Conservation (phyloP, 2,888 invertebrate genomes). For the Hipparchia sbordonii region DNA sequence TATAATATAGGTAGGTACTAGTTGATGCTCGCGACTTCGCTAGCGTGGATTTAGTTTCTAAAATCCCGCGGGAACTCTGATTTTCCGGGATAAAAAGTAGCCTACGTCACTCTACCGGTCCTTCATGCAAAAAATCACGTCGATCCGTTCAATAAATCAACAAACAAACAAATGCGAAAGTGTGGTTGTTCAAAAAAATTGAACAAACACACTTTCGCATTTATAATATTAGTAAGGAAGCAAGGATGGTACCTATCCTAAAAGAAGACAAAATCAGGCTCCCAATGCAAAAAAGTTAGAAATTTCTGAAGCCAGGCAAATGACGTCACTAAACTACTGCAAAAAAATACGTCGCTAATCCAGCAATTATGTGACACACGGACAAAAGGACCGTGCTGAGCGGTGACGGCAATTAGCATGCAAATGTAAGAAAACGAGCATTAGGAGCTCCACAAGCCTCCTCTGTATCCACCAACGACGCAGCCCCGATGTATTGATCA, state of each 20-base stretch:
- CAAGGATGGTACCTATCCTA: background rate
- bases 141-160: too few species aligned
- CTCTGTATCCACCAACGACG: slow-evolving; percentile 50
- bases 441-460: slow-evolving; percentile 51
- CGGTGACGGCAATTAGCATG: slow-evolving; percentile 77
- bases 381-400: slow-evolving; percentile 66
- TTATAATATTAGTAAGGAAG: too few species aligned
- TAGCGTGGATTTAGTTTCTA: too few species aligned
- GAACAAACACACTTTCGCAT: too few species aligned
- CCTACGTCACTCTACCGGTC: too few species aligned
- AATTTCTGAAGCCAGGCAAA: slow-evolving; percentile 26
- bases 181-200: too few species aligned
- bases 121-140: too few species aligned
- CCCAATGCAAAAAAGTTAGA: slow-evolving; percentile 12
- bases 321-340: slow-evolving; percentile 31
- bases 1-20: too few species aligned
- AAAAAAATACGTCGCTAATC: slow-evolving; percentile 58
- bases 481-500: slow-evolving; percentile 75
- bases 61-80: too few species aligned
- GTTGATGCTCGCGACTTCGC: too few species aligned
- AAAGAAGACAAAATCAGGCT: background rate
- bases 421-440: slow-evolving; percentile 82
- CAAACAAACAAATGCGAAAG: too few species aligned
- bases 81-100: too few species aligned
- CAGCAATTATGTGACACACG: slow-evolving; percentile 66